phyloP scores from a whole-genome alignment of 2,113 vertebrate genomes.

The Anguilla rostrata region DNA sequence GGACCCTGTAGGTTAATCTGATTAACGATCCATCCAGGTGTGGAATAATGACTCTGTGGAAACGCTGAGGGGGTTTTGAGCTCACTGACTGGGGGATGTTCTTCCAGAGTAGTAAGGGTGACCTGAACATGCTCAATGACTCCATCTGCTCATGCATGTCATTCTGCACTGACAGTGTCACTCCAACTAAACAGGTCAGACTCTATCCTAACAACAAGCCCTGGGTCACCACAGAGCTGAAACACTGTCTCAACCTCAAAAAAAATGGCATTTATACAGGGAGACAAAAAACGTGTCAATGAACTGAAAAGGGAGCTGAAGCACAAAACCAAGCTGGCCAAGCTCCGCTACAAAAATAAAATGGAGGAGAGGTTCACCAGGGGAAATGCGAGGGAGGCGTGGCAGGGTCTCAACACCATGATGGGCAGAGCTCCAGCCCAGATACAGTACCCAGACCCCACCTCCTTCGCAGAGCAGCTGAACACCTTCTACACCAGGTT shows the following conservation, averaged over 20 bases:
- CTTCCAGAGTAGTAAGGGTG: constrained; percentile 4
- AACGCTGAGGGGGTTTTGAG: constrained; percentile 12
- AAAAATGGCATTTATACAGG: constrained; percentile 27
- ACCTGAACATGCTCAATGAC: constrained; percentile 11
- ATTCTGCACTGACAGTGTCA: constrained; percentile 1
- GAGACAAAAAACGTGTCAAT: constrained; percentile 21
- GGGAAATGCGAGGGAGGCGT: constrained; percentile 13
- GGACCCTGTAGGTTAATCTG: too few species aligned
- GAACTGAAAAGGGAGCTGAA: constrained; percentile 15
- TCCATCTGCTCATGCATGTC: constrained; percentile 12
- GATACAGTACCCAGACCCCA: constrained; percentile 1
- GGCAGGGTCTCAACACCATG: constrained; percentile 2
- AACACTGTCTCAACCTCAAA: constrained; percentile 25
- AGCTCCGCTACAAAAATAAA: constrained; percentile 9
- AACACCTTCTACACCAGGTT: constrained; percentile 25
- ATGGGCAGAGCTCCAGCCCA: constrained; percentile 25
- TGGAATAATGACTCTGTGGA: constrained; percentile 15
- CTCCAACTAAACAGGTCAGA: constrained; percentile 12
- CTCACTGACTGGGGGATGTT: constrained; percentile 13
- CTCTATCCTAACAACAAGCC: constrained; percentile 14
- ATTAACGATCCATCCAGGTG: not conserved
- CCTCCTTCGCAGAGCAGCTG: constrained; percentile 19
- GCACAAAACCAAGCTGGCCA: constrained; percentile 22
- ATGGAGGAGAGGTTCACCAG: constrained; percentile 28
- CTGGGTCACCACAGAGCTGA: constrained; percentile 6